Evolutionary conservation across 2,888 invertebrate species (phyloP).

Genomic region (Tethea ocularis): DNA sequence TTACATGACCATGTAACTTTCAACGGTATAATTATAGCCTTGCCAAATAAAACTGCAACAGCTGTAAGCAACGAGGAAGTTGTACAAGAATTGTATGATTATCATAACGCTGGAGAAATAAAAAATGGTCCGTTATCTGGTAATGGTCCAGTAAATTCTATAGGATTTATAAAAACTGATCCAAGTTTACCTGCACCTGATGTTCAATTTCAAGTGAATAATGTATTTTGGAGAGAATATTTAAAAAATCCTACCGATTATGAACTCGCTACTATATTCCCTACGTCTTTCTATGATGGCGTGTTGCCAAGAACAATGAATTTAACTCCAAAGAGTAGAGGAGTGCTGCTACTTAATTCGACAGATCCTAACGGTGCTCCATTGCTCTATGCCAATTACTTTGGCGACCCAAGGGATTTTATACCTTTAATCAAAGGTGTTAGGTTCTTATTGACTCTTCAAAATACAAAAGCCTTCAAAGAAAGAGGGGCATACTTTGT

Average conservation of each 20-base stretch:
- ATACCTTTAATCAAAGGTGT: slow-evolving; percentile 83
- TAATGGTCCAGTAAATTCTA: slow-evolving; percentile 80
- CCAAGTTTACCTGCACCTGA: slow-evolving; percentile 82
- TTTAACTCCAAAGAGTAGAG: slow-evolving; percentile 85
- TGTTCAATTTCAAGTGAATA: slow-evolving; percentile 83
- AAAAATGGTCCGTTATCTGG: slow-evolving; percentile 77
- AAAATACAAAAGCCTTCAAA: slow-evolving; percentile 82
- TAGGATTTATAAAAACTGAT: slow-evolving; percentile 82
- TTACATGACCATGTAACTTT: slow-evolving; percentile 72
- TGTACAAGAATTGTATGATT: slow-evolving; percentile 62
- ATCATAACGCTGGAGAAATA: slow-evolving; percentile 46
- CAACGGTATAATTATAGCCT: slow-evolving; percentile 72
- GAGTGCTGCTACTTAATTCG: slow-evolving; percentile 83
- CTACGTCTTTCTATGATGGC: slow-evolving; percentile 84
- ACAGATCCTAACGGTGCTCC: slow-evolving; percentile 88
- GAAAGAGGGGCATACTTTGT: slow-evolving; percentile 81
- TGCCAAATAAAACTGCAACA: slow-evolving; percentile 79
- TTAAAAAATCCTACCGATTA: slow-evolving; percentile 68
- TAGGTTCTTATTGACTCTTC: slow-evolving; percentile 81
- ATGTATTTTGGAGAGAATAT: slow-evolving; percentile 76
- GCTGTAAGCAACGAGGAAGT: slow-evolving; percentile 59
- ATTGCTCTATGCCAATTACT: slow-evolving; percentile 86
- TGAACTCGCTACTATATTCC: slow-evolving; percentile 58
- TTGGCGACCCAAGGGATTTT: slow-evolving; percentile 84
- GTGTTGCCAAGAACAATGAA: slow-evolving; percentile 83